Conservation (phyloP, 2,113 vertebrate genomes). For the Sceloporus undulatus region DNA sequence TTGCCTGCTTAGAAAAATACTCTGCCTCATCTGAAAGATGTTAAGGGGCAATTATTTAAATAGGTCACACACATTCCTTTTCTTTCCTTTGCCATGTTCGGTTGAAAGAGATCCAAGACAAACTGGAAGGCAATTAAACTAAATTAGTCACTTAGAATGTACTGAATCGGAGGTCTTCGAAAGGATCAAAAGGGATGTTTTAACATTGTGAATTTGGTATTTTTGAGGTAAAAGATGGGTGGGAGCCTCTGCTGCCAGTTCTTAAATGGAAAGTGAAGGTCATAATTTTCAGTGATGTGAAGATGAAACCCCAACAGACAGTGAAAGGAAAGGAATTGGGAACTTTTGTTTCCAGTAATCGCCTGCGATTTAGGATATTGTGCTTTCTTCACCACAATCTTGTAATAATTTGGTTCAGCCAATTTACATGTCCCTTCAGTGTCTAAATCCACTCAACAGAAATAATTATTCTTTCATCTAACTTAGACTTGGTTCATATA, state of each 20-base stretch:
- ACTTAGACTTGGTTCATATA: background rate
- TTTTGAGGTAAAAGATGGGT: slow-evolving; percentile 36
- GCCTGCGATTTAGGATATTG: background rate
- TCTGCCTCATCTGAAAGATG: slow-evolving; percentile 58
- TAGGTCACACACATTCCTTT: slow-evolving; percentile 42
- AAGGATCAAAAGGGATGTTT: slow-evolving; percentile 53
- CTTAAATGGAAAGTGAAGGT: slow-evolving; percentile 45
- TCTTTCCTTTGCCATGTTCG: slow-evolving; percentile 59
- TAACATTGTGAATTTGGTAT: slow-evolving; percentile 51
- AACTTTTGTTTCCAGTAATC: background rate
- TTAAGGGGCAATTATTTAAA: slow-evolving; percentile 61
- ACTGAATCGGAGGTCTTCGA: slow-evolving; percentile 51
- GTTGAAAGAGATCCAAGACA: slow-evolving; percentile 68
- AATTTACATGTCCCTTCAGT: background rate
- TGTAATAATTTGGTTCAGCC: background rate
- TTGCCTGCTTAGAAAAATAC: slow-evolving; percentile 60
- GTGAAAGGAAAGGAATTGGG: background rate
- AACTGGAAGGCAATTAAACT: slow-evolving; percentile 60
- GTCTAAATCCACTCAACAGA: background rate
- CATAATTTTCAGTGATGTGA: slow-evolving; percentile 45
- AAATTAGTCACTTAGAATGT: slow-evolving; percentile 67
- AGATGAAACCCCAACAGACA: slow-evolving; percentile 27
- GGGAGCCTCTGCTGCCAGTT: slow-evolving; percentile 9
- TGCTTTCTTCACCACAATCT: background rate
- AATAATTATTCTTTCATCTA: background rate